Base-by-base conservation (phyloP, 2,888 invertebrate genomes). In the Drosophila ustulata region DNA sequence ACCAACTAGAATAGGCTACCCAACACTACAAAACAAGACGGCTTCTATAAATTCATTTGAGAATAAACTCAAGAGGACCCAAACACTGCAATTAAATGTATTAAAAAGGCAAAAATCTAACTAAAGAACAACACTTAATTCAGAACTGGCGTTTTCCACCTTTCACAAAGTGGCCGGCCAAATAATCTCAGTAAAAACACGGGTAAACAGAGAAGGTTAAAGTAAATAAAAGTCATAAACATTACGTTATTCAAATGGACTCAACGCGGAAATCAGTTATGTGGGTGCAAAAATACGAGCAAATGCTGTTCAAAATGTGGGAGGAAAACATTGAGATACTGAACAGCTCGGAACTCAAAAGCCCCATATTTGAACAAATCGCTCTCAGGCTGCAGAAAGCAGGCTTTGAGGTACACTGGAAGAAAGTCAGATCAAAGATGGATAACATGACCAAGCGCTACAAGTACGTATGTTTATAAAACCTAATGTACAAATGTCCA, bases 401-500 rank as follows among this genome's bases (percentile, higher is more conserved):
- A 2, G 49, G 49, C 6, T 49, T 49, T 18, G 13, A 49, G 13
- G 13, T 49, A 8, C 8, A 30, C 18, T 51, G 50, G 50, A 32
- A n/a, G 7, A 37, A 37, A 51, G n/a, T 51, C 4, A 51, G n/a
- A 6, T 37, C 25, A 4, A 26, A 51, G n/a, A 25, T 37, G n/a
- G 51, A 51, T 25, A 51, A 51, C 6, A 2, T 51, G 32, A n/a
- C 13, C 6, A 23, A 9, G 9, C 11, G 4, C 0, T 51, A 25
- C 34, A 25, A 23, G 37, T 37, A 37, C n/a, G 50, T 49, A 37
- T 37, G 50, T 49, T 4, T 37, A 9, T n/a, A 37, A 37, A 9
- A 30, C 26, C n/a, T 47, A 7, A 7, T 49, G 3, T 9, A 11
- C 11, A 34, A 18, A 18, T 18, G 18, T 34, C 11, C 11, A 11